phyloP scores from a whole-genome alignment of 1,140 invertebrate genomes.

The Galleria mellonella region DNA sequence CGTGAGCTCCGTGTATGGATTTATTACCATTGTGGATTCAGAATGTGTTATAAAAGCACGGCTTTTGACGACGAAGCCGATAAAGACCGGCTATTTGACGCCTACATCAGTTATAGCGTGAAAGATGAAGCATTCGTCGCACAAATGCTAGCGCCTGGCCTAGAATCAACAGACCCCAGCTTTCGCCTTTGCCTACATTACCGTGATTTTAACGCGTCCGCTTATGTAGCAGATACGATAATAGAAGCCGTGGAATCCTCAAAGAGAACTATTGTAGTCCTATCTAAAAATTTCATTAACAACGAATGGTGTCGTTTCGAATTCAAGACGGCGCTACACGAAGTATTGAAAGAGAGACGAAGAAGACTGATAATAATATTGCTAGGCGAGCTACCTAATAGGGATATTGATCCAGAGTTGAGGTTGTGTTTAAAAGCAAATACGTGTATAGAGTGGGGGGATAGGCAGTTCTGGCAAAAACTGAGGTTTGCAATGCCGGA shows the following conservation, averaged over 20 bases:
- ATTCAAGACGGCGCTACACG: slow-evolving; percentile 93
- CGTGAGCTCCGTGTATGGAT: slow-evolving; percentile 90
- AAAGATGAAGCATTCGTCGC: slow-evolving; percentile 93
- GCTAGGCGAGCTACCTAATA: slow-evolving; percentile 87
- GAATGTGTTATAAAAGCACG: slow-evolving; percentile 88
- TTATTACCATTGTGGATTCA: slow-evolving; percentile 88
- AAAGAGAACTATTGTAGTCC: slow-evolving; percentile 90
- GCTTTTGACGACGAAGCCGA: slow-evolving; percentile 84
- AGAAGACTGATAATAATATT: slow-evolving; percentile 90
- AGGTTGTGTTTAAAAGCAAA: slow-evolving; percentile 91
- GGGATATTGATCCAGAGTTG: slow-evolving; percentile 92
- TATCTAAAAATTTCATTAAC: slow-evolving; percentile 94
- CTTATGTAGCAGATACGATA: slow-evolving; percentile 90
- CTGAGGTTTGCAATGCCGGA: slow-evolving; percentile 93
- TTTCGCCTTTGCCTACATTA: slow-evolving; percentile 91
- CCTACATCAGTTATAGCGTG: slow-evolving; percentile 92
- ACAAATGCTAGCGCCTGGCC: slow-evolving; percentile 86
- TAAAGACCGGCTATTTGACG: slow-evolving; percentile 90
- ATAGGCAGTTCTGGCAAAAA: slow-evolving; percentile 96
- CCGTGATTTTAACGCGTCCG: slow-evolving; percentile 86
- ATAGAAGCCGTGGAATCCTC: slow-evolving; percentile 93
- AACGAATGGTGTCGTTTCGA: slow-evolving; percentile 96
- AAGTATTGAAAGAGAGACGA: slow-evolving; percentile 88
- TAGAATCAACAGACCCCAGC: slow-evolving; percentile 84
- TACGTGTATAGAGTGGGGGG: slow-evolving; percentile 93